Percentiles rank a stretch among this genome's conserved stretches.
Conservation (phyloP, 2,797 vertebrate genomes). For the Gobio occitaniae region DNA sequence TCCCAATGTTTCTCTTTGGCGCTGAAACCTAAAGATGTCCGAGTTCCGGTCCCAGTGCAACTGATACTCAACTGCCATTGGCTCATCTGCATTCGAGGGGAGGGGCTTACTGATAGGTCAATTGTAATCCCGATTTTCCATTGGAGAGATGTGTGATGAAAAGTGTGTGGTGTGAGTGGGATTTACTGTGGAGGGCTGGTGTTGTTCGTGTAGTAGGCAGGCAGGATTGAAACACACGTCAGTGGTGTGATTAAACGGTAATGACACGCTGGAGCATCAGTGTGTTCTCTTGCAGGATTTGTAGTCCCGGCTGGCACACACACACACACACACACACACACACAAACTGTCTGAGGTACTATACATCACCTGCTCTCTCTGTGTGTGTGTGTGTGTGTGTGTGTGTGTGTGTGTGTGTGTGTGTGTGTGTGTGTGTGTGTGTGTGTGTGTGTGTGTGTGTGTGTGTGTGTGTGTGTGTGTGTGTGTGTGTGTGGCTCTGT, state of each 20-base stretch:
- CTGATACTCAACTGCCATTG: too few species aligned
- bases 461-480: constrained; percentile 25
- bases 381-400: constrained; percentile 26
- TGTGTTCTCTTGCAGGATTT: constrained; percentile 76
- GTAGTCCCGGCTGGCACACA: constrained; percentile 66
- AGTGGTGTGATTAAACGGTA: constrained; percentile 77
- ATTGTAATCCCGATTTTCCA: neutral
- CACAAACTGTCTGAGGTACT: constrained; percentile 64
- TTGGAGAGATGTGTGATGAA: neutral
- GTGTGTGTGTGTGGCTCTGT: constrained; percentile 2
- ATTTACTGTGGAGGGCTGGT: constrained; percentile 74
- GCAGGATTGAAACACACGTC: constrained; percentile 73
- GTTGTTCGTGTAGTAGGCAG: constrained; percentile 70
- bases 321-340: constrained; percentile 52
- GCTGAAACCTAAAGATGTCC: too few species aligned
- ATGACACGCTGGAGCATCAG: constrained; percentile 76
- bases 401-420: constrained; percentile 29
- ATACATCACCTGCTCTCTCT: constrained; percentile 71
- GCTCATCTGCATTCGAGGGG: too few species aligned
- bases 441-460: constrained; percentile 23
- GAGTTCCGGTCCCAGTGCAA: too few species aligned
- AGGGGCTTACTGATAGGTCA: too few species aligned
- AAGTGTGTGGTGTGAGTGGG: constrained; percentile 49
- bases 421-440: constrained; percentile 26
- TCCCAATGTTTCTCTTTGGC: too few species aligned